Evolutionary conservation across 2,113 vertebrate genomes (phyloP).

Genomic region (Grallaria varia): DNA sequence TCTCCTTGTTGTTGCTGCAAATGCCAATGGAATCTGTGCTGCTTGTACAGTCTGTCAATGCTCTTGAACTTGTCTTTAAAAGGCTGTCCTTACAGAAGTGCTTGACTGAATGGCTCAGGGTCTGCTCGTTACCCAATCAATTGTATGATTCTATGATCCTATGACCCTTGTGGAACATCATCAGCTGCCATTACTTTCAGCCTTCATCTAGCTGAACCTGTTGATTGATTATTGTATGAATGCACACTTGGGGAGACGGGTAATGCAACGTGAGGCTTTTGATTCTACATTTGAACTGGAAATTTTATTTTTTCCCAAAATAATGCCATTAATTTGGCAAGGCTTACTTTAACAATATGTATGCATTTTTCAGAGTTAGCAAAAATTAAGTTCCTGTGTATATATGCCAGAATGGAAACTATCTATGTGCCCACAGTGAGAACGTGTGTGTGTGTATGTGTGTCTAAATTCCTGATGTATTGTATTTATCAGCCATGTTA

Average conservation of each 20-base stretch:
- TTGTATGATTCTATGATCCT: no score
- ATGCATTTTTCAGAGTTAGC: not conserved
- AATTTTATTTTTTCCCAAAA: not conserved
- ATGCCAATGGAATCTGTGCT: not conserved
- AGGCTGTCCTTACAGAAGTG: not conserved
- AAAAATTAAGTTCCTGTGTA: not conserved
- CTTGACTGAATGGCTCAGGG: not conserved
- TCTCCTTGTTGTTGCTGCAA: not conserved
- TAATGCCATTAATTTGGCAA: not conserved
- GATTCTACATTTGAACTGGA: not conserved
- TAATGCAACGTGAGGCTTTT: not conserved
- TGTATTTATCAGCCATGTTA: not conserved
- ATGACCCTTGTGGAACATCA: not conserved
- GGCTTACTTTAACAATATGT: not conserved
- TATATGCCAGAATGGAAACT: not conserved
- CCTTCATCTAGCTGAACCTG: not conserved
- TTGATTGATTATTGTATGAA: not conserved
- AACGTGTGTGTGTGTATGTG: not conserved
- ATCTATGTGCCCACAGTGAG: not conserved
- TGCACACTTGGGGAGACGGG: not conserved
- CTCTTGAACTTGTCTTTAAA: not conserved
- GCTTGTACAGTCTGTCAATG: not conserved
- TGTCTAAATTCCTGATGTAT: not conserved
- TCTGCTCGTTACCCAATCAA: no score
- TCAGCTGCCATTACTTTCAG: not conserved